Base-by-base conservation (phyloP, 1,140 invertebrate genomes). In the Lepidurus arcticus region DNA sequence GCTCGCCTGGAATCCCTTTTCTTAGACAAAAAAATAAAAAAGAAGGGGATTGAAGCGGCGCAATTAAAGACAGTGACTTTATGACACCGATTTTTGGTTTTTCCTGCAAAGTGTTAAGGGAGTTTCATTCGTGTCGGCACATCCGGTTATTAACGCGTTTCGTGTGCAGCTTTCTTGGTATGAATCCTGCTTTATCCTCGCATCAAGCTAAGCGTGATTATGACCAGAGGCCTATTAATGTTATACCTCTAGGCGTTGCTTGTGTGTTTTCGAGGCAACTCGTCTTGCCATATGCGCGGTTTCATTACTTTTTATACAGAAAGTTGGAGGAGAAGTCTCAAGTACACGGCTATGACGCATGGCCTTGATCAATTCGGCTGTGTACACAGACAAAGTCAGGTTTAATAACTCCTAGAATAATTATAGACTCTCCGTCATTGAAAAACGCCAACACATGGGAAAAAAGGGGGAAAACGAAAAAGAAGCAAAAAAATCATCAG, bases 71-170 rank as follows among this genome's bases (percentile, higher is more conserved):
- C 16, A 65, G 4, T 65, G 9, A 16, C 13, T 65, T 21, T 34
- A 34, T 34, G 34, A 34, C 34, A 34, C 34, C 34, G 34, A 34
- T 34, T 34, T 34, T 34, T 34, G 34, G 34, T 65, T 65, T 65
- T 65, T 65, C 53, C 53, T 65, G 9, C 16, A 11, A 65, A 65
- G 53, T 65, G 53, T 65, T 65, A 65, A 65, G 21, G 53, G 53
- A 65, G 53, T 65, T 65, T 65, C 53, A 65, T 65, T 65, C 53
- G 53, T 65, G 53, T 65, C 53, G 53, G 53, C 21, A 65, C 53
- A 65, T 65, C 53, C 53, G 53, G 53, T 65, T 65, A 65, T 65
- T 65, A 65, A 65, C 53, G 53, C 53, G 53, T 21, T 65, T 65
- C 53, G 53, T 65, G 53, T 65, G 53, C 53, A 65, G 53, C 53